Evolutionary conservation across 2,797 vertebrate genomes (phyloP).

Genomic region (Champsocephalus esox): DNA sequence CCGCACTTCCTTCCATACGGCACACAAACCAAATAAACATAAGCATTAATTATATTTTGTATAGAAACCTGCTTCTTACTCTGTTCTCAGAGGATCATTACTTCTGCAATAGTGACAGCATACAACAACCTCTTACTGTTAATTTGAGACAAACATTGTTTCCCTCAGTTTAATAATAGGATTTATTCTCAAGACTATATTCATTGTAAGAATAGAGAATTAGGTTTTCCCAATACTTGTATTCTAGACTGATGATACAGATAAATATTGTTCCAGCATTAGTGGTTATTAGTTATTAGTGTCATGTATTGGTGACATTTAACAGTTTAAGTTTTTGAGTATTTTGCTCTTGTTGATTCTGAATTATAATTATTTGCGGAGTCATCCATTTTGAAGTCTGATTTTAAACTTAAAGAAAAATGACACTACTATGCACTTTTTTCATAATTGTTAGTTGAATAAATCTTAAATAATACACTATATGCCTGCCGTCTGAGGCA

Average conservation of each 20-base stretch:
- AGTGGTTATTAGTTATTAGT: not conserved
- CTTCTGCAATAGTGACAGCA: not conserved
- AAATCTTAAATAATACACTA: constrained; percentile 64
- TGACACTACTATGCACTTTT: constrained; percentile 17
- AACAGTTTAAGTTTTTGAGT: not conserved
- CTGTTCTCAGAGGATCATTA: constrained; percentile 10
- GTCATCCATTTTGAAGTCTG: constrained; percentile 43
- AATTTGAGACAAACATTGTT: not conserved
- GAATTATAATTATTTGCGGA: constrained; percentile 49
- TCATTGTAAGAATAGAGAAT: not conserved
- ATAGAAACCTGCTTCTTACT: constrained; percentile 11
- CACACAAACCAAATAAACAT: constrained; percentile 18
- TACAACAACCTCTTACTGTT: not conserved
- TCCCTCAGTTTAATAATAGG: too few species aligned
- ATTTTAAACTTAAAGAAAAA: constrained; percentile 40
- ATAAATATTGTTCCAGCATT: not conserved
- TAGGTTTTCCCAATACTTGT: not conserved
- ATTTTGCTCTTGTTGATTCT: not conserved
- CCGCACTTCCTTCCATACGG: not conserved
- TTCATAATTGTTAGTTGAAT: constrained; percentile 58
- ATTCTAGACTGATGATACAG: not conserved
- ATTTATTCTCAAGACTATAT: constrained; percentile 3
- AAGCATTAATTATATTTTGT: not conserved
- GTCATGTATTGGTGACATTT: not conserved
- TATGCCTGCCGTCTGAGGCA: constrained; percentile 43